These are phyloP conservation scores for Tridacna gigas DNA, from an alignment of 2,888 invertebrate genomes.

Conservation along the genomic window DNA sequence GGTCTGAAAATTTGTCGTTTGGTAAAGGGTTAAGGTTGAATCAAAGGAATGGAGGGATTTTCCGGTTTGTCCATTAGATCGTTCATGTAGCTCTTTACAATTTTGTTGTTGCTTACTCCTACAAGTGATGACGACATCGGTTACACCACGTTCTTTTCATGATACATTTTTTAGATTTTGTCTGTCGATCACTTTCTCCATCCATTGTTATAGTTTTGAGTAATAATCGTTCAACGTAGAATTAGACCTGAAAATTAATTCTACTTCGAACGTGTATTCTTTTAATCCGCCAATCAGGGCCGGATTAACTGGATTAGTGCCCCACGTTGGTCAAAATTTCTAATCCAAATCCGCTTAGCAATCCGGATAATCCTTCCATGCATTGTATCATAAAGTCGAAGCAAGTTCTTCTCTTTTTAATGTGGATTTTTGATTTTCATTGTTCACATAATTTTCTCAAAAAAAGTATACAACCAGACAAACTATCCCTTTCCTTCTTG, in stretches of 20 bases:
- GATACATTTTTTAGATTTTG: not conserved
- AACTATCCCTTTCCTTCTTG: too few species aligned
- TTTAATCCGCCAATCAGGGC: slow-evolving; percentile 15
- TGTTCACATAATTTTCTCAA: slow-evolving; percentile 24
- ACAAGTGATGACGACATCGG: not conserved
- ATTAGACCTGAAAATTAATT: too few species aligned
- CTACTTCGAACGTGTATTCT: slow-evolving; percentile 18
- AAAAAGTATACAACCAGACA: not conserved
- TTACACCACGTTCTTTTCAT: not conserved
- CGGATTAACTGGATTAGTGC: slow-evolving; percentile 39
- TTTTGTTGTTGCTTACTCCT: not conserved
- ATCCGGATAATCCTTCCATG: slow-evolving; percentile 18
- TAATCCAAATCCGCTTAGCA: slow-evolving; percentile 32
- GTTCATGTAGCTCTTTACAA: too few species aligned
- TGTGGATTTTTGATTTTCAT: slow-evolving; percentile 14
- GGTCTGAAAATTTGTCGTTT: not conserved
- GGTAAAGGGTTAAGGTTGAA: not conserved
- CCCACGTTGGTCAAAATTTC: slow-evolving; percentile 49
- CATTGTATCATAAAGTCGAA: slow-evolving; percentile 13
- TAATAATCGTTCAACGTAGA: too few species aligned
- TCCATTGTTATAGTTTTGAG: not conserved
- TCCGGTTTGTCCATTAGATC: too few species aligned
- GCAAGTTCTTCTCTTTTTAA: not conserved
- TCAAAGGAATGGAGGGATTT: too few species aligned
- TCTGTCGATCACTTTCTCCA: not conserved